A percentile compares a stretch with the other conserved stretches of the same genome.
These are phyloP conservation scores for Lophius americanus DNA, from an alignment of 2,797 vertebrate genomes.

Conservation along the genomic window DNA sequence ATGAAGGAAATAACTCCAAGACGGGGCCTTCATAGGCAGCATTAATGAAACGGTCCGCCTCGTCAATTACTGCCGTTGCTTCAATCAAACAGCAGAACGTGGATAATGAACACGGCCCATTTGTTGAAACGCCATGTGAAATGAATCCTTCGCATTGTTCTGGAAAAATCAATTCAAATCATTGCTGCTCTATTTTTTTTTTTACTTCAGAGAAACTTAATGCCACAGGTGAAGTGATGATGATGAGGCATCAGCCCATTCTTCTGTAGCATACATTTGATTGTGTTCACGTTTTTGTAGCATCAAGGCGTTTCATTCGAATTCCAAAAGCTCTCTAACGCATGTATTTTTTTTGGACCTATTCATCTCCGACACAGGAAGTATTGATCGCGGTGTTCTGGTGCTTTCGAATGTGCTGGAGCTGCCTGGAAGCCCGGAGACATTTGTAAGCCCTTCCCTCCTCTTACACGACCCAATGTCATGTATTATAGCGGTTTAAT, in stretches of 20 bases:
- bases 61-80: slow-evolving; percentile 24
- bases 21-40: not conserved
- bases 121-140: slow-evolving; percentile 21
- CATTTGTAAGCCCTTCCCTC: slow-evolving; percentile 5
- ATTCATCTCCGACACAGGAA: slow-evolving; percentile 15
- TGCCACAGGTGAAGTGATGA: not conserved
- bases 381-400: slow-evolving; percentile 25
- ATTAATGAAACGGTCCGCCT: slow-evolving; percentile 7
- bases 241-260: slow-evolving; percentile 21
- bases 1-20: not conserved
- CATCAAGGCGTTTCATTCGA: slow-evolving; percentile 37
- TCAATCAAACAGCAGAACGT: slow-evolving; percentile 29
- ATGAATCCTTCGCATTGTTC: slow-evolving; percentile 8
- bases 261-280: slow-evolving; percentile 49
- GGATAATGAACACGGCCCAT: slow-evolving; percentile 9
- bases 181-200: slow-evolving; percentile 37
- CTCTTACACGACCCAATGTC: slow-evolving; percentile 21
- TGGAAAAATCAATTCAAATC: slow-evolving; percentile 37
- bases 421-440: not conserved
- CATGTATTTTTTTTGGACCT: slow-evolving; percentile 8
- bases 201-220: not conserved
- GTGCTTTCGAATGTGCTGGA: slow-evolving; percentile 4
- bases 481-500: slow-evolving; percentile 16
- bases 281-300: slow-evolving; percentile 53
- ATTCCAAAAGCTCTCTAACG: slow-evolving; percentile 15